Conservation (phyloP, 1,140 invertebrate genomes). For the Zaprionus africanus region DNA sequence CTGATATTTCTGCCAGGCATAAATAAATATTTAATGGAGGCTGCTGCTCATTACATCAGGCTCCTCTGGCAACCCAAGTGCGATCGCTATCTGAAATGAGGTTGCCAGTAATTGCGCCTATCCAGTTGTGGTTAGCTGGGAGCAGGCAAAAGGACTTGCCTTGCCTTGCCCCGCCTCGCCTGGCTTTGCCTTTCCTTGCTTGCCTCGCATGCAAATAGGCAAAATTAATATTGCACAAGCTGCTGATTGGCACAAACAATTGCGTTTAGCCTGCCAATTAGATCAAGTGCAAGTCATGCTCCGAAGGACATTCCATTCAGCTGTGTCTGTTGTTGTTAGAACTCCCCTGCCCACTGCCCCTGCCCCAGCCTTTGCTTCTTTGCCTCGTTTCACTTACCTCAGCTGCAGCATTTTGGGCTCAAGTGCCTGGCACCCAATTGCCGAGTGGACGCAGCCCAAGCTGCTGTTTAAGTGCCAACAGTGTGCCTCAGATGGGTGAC, state of each 20-base stretch:
- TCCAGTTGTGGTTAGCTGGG: constrained; percentile 19
- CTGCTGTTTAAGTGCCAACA: neutral
- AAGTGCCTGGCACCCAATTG: constrained; percentile 32
- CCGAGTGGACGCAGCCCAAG: constrained; percentile 29
- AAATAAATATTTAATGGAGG: constrained; percentile 48
- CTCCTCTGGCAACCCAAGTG: constrained; percentile 3
- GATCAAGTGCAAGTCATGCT: constrained; percentile 28
- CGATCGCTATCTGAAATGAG: constrained; percentile 68
- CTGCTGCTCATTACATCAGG: neutral
- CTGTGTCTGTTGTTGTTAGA: neutral
- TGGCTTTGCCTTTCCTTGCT: neutral
- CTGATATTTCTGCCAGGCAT: constrained; percentile 59
- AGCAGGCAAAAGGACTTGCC: neutral
- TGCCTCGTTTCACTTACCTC: neutral
- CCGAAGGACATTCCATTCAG: neutral
- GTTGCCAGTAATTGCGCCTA: constrained; percentile 33
- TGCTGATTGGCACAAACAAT: constrained; percentile 53
- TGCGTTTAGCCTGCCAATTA: constrained; percentile 32
- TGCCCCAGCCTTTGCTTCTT: constrained; percentile 4
- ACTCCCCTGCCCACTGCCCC: neutral
- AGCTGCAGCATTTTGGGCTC: constrained; percentile 7
- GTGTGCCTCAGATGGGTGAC: too few species aligned
- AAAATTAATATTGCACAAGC: constrained; percentile 66
- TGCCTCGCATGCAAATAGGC: constrained; percentile 46
- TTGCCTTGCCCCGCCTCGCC: neutral